Conservation (phyloP, 2,113 vertebrate species). For the Isichthys henryi region DNA sequence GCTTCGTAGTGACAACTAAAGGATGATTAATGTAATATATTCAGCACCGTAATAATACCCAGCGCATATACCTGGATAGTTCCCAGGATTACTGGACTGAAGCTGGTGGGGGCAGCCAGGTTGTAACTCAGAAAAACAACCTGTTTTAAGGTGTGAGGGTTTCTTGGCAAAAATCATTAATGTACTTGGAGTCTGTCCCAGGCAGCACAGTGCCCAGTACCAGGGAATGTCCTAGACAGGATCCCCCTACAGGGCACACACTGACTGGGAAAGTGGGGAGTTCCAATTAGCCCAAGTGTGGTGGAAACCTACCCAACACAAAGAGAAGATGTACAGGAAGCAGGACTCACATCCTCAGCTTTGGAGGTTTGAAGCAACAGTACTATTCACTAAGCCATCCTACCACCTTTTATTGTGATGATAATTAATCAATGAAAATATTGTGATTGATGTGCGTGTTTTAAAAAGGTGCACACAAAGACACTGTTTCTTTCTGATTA, state of each 20-base stretch:
- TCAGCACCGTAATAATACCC: neutral
- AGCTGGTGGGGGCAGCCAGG: neutral
- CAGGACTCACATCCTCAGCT: neutral
- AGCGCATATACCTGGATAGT: neutral
- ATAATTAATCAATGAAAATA: neutral
- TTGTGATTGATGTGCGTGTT: neutral
- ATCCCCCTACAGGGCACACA: neutral
- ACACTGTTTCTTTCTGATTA: neutral
- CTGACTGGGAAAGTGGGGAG: neutral
- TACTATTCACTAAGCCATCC: neutral
- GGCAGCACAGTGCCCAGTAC: neutral
- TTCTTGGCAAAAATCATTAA: neutral
- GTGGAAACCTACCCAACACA: neutral
- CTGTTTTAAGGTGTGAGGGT: neutral
- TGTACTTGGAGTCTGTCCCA: neutral
- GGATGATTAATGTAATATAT: neutral
- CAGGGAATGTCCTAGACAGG: neutral
- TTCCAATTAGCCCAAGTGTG: neutral
- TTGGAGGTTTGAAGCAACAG: neutral
- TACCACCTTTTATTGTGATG: neutral
- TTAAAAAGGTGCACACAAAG: neutral
- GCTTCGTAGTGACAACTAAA: neutral
- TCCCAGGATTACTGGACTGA: neutral
- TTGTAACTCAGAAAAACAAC: neutral
- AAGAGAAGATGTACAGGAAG: neutral